Evolutionary conservation across 2,888 invertebrate genomes (phyloP).

Genomic region (Hirtodrosophila alboralis): DNA sequence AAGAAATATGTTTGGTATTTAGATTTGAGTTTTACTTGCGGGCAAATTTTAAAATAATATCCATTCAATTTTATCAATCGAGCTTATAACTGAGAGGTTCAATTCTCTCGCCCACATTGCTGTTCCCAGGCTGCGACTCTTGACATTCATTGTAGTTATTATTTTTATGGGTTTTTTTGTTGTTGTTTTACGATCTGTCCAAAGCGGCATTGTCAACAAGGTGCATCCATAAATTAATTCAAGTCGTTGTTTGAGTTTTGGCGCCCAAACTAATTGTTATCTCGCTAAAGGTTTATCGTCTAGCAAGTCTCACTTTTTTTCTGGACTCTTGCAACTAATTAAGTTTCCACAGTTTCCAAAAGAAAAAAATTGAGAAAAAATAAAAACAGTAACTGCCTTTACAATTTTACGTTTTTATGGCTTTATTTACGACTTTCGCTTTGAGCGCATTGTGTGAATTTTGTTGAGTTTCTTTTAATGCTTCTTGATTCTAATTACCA

Average conservation of each 20-base stretch:
- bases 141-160: slow-evolving; percentile 37
- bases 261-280: slow-evolving; percentile 71
- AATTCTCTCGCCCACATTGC: slow-evolving; percentile 47
- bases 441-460: slow-evolving; percentile 68
- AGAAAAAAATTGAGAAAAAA: slow-evolving; percentile 4
- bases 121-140: slow-evolving; percentile 15
- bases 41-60: slow-evolving; percentile 34
- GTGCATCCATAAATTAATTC: slow-evolving; percentile 68
- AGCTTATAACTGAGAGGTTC: slow-evolving; percentile 69
- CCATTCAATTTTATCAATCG: slow-evolving; percentile 62
- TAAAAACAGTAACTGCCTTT: slow-evolving; percentile 59
- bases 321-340: slow-evolving; percentile 60
- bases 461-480: slow-evolving; percentile 67
- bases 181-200: slow-evolving; percentile 67
- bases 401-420: slow-evolving; percentile 65
- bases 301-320: slow-evolving; percentile 35
- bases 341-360: slow-evolving; percentile 67
- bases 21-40: slow-evolving; percentile 18
- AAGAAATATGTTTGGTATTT: slow-evolving; percentile 25
- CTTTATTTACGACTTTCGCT: slow-evolving; percentile 70
- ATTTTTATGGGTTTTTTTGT: slow-evolving; percentile 41
- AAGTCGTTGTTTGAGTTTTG: slow-evolving; percentile 26
- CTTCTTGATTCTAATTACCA: slow-evolving; percentile 77
- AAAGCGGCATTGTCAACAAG: slow-evolving; percentile 71
- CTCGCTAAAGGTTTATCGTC: slow-evolving; percentile 55